These are phyloP conservation scores for Condylostylus longicornis DNA, from an alignment of 1,140 invertebrate species.

Conservation along the genomic window DNA sequence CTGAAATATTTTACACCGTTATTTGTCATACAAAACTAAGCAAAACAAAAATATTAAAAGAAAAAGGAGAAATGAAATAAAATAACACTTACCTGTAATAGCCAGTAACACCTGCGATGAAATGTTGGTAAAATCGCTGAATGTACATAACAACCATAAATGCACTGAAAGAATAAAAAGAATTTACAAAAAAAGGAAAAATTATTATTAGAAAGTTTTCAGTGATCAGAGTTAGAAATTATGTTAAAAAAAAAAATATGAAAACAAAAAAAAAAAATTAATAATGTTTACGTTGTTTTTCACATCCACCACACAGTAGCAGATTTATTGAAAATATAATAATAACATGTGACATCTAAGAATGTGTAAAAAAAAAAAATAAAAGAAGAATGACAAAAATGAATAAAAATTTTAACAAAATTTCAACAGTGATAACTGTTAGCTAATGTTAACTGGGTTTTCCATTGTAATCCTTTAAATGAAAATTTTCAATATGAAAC, in stretches of 20 bases:
- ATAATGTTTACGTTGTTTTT: no score
- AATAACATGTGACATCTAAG: no score
- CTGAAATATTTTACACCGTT: no score
- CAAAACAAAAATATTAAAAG: background rate
- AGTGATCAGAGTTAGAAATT: slow-evolving; percentile 15
- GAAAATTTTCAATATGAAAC: no score
- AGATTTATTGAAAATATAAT: no score
- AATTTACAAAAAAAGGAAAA: slow-evolving; percentile 1
- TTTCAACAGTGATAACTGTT: no score
- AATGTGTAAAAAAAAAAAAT: no score
- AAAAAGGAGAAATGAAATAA: background rate
- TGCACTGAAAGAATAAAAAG: slow-evolving; percentile 51
- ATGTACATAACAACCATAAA: slow-evolving; percentile 97
- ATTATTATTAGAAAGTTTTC: background rate
- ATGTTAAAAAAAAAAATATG: slow-evolving; percentile 17
- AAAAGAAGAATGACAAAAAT: no score
- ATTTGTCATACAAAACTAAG: background rate
- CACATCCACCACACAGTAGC: no score
- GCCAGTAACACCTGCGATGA: slow-evolving; percentile 93
- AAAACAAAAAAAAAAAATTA: slow-evolving; percentile 1
- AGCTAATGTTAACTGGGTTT: no score
- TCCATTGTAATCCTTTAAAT: no score
- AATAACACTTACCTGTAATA: slow-evolving; percentile 57
- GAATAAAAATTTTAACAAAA: no score
- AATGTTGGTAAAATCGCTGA: slow-evolving; percentile 95